Percentiles rank a stretch among this genome's conserved stretches.
phyloP scores from a whole-genome alignment of 2,888 invertebrate species.

The Phrixothrix hirtus region DNA sequence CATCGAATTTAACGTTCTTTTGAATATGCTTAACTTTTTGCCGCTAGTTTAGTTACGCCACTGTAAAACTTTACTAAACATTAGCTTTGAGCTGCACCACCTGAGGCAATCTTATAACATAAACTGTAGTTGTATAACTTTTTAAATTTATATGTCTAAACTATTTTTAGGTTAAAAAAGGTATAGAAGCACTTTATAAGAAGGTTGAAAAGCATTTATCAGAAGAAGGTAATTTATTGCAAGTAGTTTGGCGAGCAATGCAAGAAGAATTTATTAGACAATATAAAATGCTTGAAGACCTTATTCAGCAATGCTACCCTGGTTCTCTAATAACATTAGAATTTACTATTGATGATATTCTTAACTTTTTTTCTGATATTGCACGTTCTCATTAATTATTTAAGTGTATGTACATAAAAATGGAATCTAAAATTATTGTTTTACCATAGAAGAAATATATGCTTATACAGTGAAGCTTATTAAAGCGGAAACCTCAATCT shows the following conservation, averaged over 20 bases:
- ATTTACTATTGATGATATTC: conserved; percentile 93
- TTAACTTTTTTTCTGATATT: conserved; percentile 97
- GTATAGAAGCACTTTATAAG: conserved; percentile 88
- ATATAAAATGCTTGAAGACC: conserved; percentile 88
- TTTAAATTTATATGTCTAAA: no score
- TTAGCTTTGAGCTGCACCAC: no score
- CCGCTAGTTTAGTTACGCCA: no score
- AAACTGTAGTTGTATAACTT: no score
- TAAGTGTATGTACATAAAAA: not conserved
- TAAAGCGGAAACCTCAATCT: no score
- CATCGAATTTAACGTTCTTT: no score
- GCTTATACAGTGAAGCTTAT: no score
- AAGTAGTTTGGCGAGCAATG: conserved; percentile 99
- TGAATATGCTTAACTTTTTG: no score
- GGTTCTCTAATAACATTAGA: conserved; percentile 92
- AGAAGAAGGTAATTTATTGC: conserved; percentile 89
- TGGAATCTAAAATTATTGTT: no score
- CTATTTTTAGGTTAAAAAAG: conserved; percentile 77
- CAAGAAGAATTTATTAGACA: conserved; percentile 98
- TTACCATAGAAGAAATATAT: no score
- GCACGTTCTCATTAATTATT: conserved; percentile 83
- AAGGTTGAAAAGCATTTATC: conserved; percentile 97
- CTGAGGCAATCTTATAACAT: no score
- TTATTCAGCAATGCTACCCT: conserved; percentile 94
- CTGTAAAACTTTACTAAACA: no score